Evolutionary conservation across 2,113 vertebrate species (phyloP).

Genomic region (Myrmecobius fasciatus): DNA sequence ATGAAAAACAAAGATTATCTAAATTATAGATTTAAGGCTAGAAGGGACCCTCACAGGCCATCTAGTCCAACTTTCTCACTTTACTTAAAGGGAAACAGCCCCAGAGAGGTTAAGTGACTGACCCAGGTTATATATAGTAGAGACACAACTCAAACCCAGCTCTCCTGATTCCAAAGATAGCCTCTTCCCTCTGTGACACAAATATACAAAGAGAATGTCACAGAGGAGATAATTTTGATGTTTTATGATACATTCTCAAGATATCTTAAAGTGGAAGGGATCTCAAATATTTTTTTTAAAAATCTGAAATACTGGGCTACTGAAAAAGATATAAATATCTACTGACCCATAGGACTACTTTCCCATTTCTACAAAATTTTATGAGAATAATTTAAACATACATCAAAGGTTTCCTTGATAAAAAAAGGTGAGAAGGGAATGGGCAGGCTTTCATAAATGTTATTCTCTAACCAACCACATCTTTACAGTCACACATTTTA

Average conservation of each 20-base stretch:
- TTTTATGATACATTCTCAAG: not conserved
- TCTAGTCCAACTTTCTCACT: not conserved
- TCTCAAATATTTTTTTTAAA: not conserved
- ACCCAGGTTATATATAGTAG: not conserved
- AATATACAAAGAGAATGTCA: not conserved
- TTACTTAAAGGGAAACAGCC: not conserved
- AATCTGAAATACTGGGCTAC: not conserved
- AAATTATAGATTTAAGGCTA: not conserved
- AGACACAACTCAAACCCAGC: not conserved
- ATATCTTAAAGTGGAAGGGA: not conserved
- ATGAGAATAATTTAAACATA: not conserved
- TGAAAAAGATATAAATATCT: not conserved
- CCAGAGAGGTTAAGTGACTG: not conserved
- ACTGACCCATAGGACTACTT: not conserved
- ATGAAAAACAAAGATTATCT: not conserved
- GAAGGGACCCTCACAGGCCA: not conserved
- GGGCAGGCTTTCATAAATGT: not conserved
- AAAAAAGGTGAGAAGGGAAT: not conserved
- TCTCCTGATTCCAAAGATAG: not conserved
- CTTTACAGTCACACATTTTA: not conserved
- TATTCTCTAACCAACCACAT: not conserved
- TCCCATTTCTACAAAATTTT: not conserved
- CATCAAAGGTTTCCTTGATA: not conserved
- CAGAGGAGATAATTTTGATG: not conserved
- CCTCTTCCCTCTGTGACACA: not conserved